Evolutionary conservation across 2,888 invertebrate species (phyloP), one percentile per base, ranked within the genome.

Genomic region (Watsonalla binaria): DNA sequence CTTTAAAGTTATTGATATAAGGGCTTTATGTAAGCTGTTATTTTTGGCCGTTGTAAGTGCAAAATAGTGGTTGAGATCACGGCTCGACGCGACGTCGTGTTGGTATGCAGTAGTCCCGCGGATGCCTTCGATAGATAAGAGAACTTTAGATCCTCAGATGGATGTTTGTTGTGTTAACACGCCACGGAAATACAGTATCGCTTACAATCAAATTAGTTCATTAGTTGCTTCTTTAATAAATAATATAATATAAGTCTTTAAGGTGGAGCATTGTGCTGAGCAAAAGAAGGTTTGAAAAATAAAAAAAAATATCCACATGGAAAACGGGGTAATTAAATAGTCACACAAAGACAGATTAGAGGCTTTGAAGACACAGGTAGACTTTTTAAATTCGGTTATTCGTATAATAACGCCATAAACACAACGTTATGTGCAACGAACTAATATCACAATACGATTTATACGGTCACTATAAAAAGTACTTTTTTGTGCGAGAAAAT

Each of bases 101-200:
- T 65, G 83, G 81, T 69, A 82, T 77, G 81, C 75, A 69, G 73
- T 66, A 66, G 70, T 72, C 69, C 60, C 65, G 60, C 65, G 79
- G 85, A 85, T 86, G 82, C 76, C 77, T 84, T 68, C 65, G 63
- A 78, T 77, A 82, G 87, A 89, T 88, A 88, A 82, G 65, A 60
- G 56, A 42, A 42, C 8, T 65, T 70, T 68, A 76, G 79, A 81
- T 78, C 69, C 70, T 63, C 66, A 76, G 76, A 78, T 67, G 67
- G 66, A 68, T 64, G 39, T 49, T 39, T 49, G 37, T 14, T 37
- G 37, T 39, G 57, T 52, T 58, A 56, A 55, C 60, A 54, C 51
- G 52, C 47, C 50, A 33, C 39, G 14, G 14, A 49, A 48, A 49
- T 49, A 15, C 37, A 9, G 9, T 13, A 49, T 8, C 7, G 34